Evolutionary conservation across 2,797 vertebrate species (phyloP), one percentile per base, ranked within the genome.

Genomic region (Pantherophis vulpinus): DNA sequence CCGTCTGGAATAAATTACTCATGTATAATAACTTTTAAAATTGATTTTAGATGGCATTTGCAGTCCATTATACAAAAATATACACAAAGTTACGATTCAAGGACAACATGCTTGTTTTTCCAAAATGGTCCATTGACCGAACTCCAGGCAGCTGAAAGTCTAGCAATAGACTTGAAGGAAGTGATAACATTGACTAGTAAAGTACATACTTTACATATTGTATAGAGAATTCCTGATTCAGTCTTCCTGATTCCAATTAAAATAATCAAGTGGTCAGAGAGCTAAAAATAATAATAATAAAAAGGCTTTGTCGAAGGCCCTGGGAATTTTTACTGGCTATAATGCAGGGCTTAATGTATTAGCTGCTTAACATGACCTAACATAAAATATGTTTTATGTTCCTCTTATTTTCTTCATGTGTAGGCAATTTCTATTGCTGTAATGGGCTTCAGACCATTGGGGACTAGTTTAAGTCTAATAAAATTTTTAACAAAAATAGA

Each of bases 1-100:
- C 95, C 97, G 94, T 96, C 96, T 96, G 94, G 95, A 96, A 96
- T 95, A 60, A 96, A 87, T 96, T 94, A 87, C 87, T 97, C 94
- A 96, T 90, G 91, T 95, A 95, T 96, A 96, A 96, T 96, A 95
- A 94, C 94, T 95, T 96, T 92, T 94, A 89, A 96, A 96, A 59
- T 27, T 91, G 87, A 95, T 96, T 95, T 96, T 96, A 95, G 91
- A 27, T 95, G 95, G 93, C 2, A 12, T 94, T 96, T 95, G 93
- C 89, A 89, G 54, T 95, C 94, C 86, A 94, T 74, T 93, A 86
- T 88, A 6, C 32, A 94, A 88, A 90, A 25, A 23, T 32, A 20
- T 8, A 16, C 7, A 89, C 3, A 11, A 79, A 63, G n/a, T 89
- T 92, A 56, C 42, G n/a, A 32, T 83, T 25, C 66, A 83, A 88